Evolutionary conservation across 2,888 invertebrate species (phyloP).

Genomic region (Euphydryas editha): DNA sequence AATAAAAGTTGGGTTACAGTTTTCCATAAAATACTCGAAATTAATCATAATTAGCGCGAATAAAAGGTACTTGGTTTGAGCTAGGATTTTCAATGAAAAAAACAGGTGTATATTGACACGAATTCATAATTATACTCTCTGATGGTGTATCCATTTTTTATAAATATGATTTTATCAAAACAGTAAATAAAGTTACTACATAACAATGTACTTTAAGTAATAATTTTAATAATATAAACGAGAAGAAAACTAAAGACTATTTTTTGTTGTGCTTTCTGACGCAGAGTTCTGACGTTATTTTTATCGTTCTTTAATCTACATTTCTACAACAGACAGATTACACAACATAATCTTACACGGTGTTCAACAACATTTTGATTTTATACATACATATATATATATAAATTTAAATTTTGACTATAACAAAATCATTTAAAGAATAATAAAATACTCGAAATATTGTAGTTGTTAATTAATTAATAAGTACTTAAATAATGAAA

Average conservation of each 20-base stretch:
- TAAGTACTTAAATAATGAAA: no score
- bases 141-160: conserved; percentile 66
- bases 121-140: conserved; percentile 69
- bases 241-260: conserved; percentile 15
- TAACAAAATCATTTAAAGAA: no score
- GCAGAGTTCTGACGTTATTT: conserved; percentile 4
- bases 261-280: conserved; percentile 40
- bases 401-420: no score
- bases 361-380: no score
- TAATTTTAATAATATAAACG: conserved; percentile 9
- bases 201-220: conserved; percentile 29
- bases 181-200: conserved; percentile 38
- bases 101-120: conserved; percentile 76
- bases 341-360: no score
- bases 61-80: conserved; percentile 66
- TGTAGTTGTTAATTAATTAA: no score
- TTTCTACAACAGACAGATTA: background rate
- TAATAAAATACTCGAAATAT: no score
- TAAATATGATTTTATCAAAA: conserved; percentile 22
- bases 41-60: conserved; percentile 42
- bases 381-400: no score
- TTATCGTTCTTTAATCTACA: no score
- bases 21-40: conserved; percentile 29
- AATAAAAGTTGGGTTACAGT: conserved; percentile 44
- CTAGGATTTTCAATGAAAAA: conserved; percentile 74